Evolutionary conservation across 2,113 vertebrate genomes (phyloP), one percentile per base, ranked within the genome.

Genomic region (Egretta garzetta): DNA sequence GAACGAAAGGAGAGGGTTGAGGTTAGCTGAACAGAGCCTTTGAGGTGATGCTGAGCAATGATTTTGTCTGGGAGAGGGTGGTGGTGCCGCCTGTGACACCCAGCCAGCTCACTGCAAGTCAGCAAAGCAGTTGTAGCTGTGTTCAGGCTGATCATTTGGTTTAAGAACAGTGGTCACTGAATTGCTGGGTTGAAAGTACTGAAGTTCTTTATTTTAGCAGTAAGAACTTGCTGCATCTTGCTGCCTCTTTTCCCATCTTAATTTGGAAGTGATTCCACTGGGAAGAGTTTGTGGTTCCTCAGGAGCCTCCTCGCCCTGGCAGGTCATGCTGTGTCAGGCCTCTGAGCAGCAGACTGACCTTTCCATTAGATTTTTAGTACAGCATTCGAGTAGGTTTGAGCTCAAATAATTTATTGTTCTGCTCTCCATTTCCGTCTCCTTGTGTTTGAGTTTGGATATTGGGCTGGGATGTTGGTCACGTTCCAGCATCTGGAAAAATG

Each of bases 401-500:
- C 52, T 80, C 41, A 22, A 50, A 67, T 45, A 23, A 6, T 30
- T n/a, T 14, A 49, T 21, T 0, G 2, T 39, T 77, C 41, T 33
- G 27, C 27, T 59, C 1, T 33, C 39, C 18, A 4, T 35, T 41
- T 71, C 53, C 52, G 26, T 67, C 45, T 91, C 21, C 9, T 71
- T 60, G 32, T 80, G 47, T 47, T 59, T 52, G 83, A 74, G 33
- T 68, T 68, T 68, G 1, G 3, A 2, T 32, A 2, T 18, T 45
- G 71, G 55, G 12, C n/a, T n/a, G 28, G 72, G 79, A 28, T 74
- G 14, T 26, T 87, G 58, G 30, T 58, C 30, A 6, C 21, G 4
- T 87, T 80, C 58, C 77, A 79, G 84, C 55, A 76, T 81, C 20
- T 85, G 93, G 49, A 39, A 50, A 85, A 96, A 79, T 16, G n/a